phyloP scores from a whole-genome alignment of 2,797 vertebrate species.

The Pteropus rufus region DNA sequence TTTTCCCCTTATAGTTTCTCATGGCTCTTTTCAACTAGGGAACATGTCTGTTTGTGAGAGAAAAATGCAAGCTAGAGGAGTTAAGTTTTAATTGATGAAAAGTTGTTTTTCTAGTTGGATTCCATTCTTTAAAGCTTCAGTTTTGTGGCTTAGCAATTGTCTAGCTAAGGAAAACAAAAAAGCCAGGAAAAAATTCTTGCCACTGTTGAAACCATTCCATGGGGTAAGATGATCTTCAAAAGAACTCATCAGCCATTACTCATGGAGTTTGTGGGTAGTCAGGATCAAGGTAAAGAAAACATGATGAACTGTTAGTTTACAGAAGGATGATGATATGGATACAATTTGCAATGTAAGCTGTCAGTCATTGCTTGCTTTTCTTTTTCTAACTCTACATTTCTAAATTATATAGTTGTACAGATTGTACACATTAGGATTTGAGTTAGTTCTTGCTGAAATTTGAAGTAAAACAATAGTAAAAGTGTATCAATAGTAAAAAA shows the following conservation, averaged over 20 bases:
- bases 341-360: background rate
- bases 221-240: background rate
- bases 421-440: background rate
- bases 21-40: background rate
- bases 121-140: background rate
- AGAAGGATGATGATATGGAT: background rate
- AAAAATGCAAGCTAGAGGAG: background rate
- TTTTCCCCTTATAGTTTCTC: background rate
- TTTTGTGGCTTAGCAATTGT: background rate
- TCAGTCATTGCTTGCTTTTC: background rate
- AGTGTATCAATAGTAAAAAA: background rate
- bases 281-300: background rate
- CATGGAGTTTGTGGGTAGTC: background rate
- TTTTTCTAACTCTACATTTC: background rate
- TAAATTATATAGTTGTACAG: background rate
- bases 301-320: background rate
- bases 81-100: background rate
- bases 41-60: background rate
- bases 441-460: background rate
- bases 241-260: background rate
- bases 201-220: background rate
- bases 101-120: background rate
- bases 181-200: background rate
- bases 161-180: background rate
- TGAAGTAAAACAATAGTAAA: background rate